Percentiles rank a stretch among this genome's conserved stretches.
phyloP scores from a whole-genome alignment of 1,140 invertebrate species.

The Drosophila bipectinata region DNA sequence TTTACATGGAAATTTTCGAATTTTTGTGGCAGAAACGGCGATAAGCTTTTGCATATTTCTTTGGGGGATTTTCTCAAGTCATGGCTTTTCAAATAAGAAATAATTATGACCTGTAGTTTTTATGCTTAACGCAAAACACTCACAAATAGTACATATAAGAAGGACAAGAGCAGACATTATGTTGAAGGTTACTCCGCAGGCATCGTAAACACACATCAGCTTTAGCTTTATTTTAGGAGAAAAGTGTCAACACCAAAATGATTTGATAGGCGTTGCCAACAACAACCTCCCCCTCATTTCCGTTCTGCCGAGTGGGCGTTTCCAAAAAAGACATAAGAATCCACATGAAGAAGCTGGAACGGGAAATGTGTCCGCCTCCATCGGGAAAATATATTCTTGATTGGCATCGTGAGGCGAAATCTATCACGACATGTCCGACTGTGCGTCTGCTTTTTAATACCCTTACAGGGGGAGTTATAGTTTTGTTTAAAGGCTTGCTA shows the following conservation, averaged over 20 bases:
- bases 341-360: slow-evolving; percentile 32
- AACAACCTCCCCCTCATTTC: slow-evolving; percentile 18
- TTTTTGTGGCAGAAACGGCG: too few species aligned
- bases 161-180: too few species aligned
- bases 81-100: not conserved
- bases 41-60: not conserved
- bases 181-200: not conserved
- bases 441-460: too few species aligned
- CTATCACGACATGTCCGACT: too few species aligned
- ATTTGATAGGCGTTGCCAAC: slow-evolving; percentile 74
- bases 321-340: slow-evolving; percentile 35
- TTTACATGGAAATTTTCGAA: not conserved
- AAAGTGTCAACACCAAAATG: slow-evolving; percentile 81
- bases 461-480: too few species aligned
- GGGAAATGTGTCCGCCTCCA: not conserved
- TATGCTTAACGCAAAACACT: not conserved
- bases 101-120: not conserved
- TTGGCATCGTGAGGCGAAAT: not conserved
- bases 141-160: too few species aligned
- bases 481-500: too few species aligned
- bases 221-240: slow-evolving; percentile 61
- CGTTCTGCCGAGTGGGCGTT: slow-evolving; percentile 33
- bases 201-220: slow-evolving; percentile 27
- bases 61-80: too few species aligned
- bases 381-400: not conserved